Base-by-base conservation (phyloP, 2,113 vertebrate genomes). In the Urocitellus parryii region DNA sequence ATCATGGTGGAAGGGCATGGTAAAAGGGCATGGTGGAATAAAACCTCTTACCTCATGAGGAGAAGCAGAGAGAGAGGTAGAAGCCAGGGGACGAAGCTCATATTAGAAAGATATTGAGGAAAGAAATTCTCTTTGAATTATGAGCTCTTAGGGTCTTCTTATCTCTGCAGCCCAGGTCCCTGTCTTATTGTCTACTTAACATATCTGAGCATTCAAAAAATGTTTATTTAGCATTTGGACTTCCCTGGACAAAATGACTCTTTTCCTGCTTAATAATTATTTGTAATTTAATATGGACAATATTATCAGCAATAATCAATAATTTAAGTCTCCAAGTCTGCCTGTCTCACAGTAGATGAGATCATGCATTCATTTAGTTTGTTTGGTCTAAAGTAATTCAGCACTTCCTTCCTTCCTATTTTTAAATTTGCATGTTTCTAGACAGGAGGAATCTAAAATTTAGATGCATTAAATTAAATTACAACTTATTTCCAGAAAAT, bases 111-210 rank as follows among this genome's bases (percentile, higher is more conserved):
- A 53, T 27, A 72, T 4, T 16, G n/a, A 96, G 4, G n/a, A 88
- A 95, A 84, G 78, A 88, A 68, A 80, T 37, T 77, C n/a, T 74
- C 42, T 73, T 76, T 91, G 61, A 68, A 37, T 77, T 82, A 20
- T 39, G 78, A 91, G 8, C 6, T 73, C 92, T 85, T 32, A 70
- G 56, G 27, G 20, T 51, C 45, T 88, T 95, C 80, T 22, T 32
- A 48, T 42, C 29, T 39, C 37, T 20, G 11, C 56, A 88, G 48
- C n/a, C 27, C 29, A 53, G 65, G 5, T 37, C 13, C 17, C 56
- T 87, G 18, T 34, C 12, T 20, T 42, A 93, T 27, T 78, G n/a
- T 27, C 56, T 51, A 58, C 27, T 34, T 51, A 58, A 32, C 14
- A 74, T 20, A 73, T 4, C 14, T 53, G 34, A 88, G 42, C 4